phyloP scores from a whole-genome alignment of 2,888 invertebrate genomes.

The Protophormia terraenovae region DNA sequence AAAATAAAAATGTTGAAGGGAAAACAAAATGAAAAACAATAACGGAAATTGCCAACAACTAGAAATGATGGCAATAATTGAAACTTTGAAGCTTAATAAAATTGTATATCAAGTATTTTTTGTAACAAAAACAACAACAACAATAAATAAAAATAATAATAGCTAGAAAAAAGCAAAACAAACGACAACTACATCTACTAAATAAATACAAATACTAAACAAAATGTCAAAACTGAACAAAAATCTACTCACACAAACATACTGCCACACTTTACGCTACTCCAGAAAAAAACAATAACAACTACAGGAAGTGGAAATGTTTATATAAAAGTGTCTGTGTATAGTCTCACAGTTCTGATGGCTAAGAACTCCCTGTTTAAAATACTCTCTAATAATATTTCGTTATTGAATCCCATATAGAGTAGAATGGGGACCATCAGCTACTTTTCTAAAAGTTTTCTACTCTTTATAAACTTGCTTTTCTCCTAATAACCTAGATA shows the following conservation, averaged over 20 bases:
- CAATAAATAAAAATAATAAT: no score
- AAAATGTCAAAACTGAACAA: background rate
- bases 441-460: no score
- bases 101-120: conserved; percentile 10
- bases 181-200: background rate
- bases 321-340: background rate
- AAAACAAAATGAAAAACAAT: background rate
- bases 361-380: no score
- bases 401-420: background rate
- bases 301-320: conserved; percentile 4
- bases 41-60: conserved; percentile 57
- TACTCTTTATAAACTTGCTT: no score
- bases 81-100: conserved; percentile 29
- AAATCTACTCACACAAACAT: background rate
- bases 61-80: conserved; percentile 41
- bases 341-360: no score
- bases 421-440: no score
- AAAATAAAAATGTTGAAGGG: background rate
- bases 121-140: background rate
- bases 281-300: background rate
- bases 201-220: background rate
- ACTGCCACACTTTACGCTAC: background rate
- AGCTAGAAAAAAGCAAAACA: no score
- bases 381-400: no score
- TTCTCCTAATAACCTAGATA: no score